These are phyloP conservation scores for Solea senegalensis DNA, from an alignment of 2,113 vertebrate genomes.

Conservation along the genomic window DNA sequence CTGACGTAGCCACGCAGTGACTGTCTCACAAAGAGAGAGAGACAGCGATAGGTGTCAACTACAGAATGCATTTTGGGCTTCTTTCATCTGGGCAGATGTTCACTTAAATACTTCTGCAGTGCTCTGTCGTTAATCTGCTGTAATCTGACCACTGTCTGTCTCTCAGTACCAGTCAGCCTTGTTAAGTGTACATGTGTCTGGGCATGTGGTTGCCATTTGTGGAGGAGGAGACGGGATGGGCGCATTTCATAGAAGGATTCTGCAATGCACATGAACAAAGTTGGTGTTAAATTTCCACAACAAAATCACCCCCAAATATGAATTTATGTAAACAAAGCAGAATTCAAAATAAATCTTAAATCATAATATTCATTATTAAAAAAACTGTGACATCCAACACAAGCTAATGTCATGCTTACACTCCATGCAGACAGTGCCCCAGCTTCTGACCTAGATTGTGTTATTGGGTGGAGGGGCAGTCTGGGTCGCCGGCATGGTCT, in stretches of 20 bases:
- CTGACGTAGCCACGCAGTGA: slow-evolving; percentile 31
- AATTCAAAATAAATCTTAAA: slow-evolving; percentile 25
- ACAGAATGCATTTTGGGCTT: slow-evolving; percentile 6
- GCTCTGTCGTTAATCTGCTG: slow-evolving; percentile 44
- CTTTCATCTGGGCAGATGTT: slow-evolving; percentile 25
- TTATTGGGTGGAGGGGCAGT: slow-evolving; percentile 57
- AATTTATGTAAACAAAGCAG: slow-evolving; percentile 38
- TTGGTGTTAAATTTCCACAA: slow-evolving; percentile 5
- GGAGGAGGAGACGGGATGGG: background rate
- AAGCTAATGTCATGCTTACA: slow-evolving; percentile 28
- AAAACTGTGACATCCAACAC: slow-evolving; percentile 9
- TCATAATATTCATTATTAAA: slow-evolving; percentile 7
- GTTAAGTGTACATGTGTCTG: slow-evolving; percentile 4
- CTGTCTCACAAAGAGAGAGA: slow-evolving; percentile 1
- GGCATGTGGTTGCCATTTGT: background rate
- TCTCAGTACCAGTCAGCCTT: slow-evolving; percentile 13
- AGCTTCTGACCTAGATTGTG: slow-evolving; percentile 74
- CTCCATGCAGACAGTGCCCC: slow-evolving; percentile 50
- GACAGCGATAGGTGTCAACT: background rate
- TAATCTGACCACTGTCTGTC: slow-evolving; percentile 38
- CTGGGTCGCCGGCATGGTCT: slow-evolving; percentile 50
- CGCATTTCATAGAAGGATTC: slow-evolving; percentile 12
- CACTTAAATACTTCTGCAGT: slow-evolving; percentile 25
- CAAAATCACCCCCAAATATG: slow-evolving; percentile 30
- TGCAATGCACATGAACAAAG: slow-evolving; percentile 53